Evolutionary conservation across 2,113 vertebrate species (phyloP).

Genomic region (Patagioenas fasciata): DNA sequence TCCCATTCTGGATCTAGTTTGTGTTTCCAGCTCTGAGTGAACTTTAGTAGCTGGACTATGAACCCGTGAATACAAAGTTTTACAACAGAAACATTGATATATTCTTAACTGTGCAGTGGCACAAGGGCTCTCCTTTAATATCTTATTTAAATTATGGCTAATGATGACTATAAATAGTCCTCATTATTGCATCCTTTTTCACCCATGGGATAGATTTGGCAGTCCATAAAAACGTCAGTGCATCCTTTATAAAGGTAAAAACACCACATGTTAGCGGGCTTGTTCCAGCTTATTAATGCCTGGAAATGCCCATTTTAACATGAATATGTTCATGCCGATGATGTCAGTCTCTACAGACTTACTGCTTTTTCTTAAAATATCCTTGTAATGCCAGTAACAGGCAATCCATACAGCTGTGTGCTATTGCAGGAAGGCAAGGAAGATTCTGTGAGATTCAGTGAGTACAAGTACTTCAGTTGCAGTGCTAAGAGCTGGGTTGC

Average conservation of each 20-base stretch:
- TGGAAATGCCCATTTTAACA: not conserved
- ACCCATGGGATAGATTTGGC: slow-evolving; percentile 4
- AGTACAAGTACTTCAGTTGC: not conserved
- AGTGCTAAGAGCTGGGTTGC: not conserved
- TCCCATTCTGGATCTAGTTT: not conserved
- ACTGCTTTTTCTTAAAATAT: not conserved
- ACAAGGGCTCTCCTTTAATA: not conserved
- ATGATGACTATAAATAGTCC: not conserved
- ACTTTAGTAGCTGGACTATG: not conserved
- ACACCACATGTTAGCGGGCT: not conserved
- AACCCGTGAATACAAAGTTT: slow-evolving; percentile 6
- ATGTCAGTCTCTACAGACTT: not conserved
- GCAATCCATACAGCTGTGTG: not conserved
- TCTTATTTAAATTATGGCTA: slow-evolving; percentile 11
- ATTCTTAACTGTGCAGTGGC: not conserved
- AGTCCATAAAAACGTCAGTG: slow-evolving; percentile 43
- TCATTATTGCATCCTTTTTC: slow-evolving; percentile 41
- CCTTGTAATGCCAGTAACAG: not conserved
- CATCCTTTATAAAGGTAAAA: slow-evolving; percentile 31
- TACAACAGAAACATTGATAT: not conserved
- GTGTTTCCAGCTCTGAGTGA: not conserved
- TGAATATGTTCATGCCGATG: not conserved
- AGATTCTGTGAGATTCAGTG: no score
- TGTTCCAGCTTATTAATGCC: not conserved
- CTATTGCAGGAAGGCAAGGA: not conserved